These are phyloP conservation scores for Callinectes sapidus DNA, from an alignment of 2,888 invertebrate species.

Conservation along the genomic window DNA sequence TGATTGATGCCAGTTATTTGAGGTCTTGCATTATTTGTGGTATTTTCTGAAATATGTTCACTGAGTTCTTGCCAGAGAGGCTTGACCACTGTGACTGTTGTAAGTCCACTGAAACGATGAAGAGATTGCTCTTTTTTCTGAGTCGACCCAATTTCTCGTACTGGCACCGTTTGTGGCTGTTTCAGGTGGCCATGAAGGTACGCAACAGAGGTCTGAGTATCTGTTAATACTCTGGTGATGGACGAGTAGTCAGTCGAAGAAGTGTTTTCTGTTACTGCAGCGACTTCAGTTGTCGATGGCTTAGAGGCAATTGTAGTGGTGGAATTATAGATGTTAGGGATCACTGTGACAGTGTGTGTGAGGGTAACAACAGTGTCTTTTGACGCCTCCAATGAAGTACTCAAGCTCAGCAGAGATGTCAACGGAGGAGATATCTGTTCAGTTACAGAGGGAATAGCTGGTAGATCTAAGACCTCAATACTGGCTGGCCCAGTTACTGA, in stretches of 20 bases:
- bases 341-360: conserved; percentile 22
- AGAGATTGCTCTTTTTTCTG: background rate
- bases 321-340: background rate
- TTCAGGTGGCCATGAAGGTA: conserved; percentile 5
- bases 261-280: background rate
- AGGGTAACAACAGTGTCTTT: conserved; percentile 14
- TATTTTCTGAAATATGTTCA: background rate
- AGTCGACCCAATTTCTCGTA: background rate
- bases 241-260: background rate
- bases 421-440: background rate
- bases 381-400: background rate
- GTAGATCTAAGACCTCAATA: too few relatives aligned
- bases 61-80: background rate
- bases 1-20: background rate
- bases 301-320: background rate
- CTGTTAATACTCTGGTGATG: background rate
- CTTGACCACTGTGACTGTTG: background rate
- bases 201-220: background rate
- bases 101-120: background rate
- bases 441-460: background rate
- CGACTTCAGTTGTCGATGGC: background rate
- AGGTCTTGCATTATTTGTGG: background rate
- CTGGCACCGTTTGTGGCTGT: background rate
- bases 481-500: too few relatives aligned
- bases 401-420: background rate